Evolutionary conservation across 2,797 vertebrate genomes (phyloP).

Genomic region (Phataginus tricuspis): DNA sequence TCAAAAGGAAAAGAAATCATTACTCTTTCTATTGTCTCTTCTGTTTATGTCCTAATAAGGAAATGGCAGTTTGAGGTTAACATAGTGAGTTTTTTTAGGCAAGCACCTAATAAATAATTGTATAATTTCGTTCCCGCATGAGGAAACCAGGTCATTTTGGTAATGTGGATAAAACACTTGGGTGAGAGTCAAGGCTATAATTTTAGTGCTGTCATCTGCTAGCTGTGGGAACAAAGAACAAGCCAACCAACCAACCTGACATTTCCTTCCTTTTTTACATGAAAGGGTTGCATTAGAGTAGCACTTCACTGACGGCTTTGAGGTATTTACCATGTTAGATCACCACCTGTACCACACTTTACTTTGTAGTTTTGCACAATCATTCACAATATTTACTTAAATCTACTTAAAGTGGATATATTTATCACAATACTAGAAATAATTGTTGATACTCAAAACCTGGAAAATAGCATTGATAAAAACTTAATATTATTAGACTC

Average conservation of each 20-base stretch:
- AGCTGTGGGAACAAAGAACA: slow-evolving; percentile 20
- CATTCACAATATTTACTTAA: background rate
- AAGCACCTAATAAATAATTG: slow-evolving; percentile 74
- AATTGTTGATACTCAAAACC: background rate
- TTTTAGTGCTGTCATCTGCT: slow-evolving; percentile 70
- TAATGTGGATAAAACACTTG: slow-evolving; percentile 67
- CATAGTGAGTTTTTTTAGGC: slow-evolving; percentile 63
- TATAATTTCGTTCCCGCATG: background rate
- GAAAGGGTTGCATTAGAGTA: background rate
- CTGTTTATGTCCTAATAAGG: slow-evolving; percentile 70
- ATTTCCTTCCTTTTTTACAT: background rate
- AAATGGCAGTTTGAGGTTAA: slow-evolving; percentile 77
- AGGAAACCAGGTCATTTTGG: slow-evolving; percentile 69
- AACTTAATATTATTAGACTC: background rate
- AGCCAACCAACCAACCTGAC: background rate
- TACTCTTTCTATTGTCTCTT: slow-evolving; percentile 51
- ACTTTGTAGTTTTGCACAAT: background rate
- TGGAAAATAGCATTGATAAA: background rate
- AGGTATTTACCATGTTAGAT: background rate
- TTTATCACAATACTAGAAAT: background rate
- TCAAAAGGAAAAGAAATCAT: slow-evolving; percentile 1
- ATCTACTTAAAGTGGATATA: background rate
- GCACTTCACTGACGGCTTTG: background rate
- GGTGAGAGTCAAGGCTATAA: slow-evolving; percentile 57
- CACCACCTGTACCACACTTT: background rate